phyloP scores from a whole-genome alignment of 2,113 vertebrate species.

The Alexandromys fortis region DNA sequence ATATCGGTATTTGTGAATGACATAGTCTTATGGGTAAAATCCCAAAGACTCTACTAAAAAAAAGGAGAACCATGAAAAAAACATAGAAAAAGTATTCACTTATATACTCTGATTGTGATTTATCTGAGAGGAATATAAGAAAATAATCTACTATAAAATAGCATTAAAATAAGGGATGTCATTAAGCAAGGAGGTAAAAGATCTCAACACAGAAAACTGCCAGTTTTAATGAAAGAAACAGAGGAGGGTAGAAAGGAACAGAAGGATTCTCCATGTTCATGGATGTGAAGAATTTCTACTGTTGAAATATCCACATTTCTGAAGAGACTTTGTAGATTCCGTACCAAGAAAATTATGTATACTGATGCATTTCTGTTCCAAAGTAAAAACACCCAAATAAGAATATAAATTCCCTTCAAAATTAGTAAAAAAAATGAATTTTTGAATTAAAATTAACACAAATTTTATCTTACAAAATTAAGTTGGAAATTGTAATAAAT shows the following conservation, averaged over 20 bases:
- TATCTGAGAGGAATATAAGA: neutral
- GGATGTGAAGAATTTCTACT: neutral
- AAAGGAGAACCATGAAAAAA: neutral
- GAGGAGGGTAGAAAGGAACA: neutral
- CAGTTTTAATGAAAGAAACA: neutral
- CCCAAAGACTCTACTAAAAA: neutral
- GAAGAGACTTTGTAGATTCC: neutral
- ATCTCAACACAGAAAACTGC: neutral
- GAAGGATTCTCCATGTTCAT: neutral
- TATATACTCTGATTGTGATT: neutral
- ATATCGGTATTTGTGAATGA: neutral
- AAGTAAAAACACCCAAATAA: neutral
- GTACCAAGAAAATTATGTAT: neutral
- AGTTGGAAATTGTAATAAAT: neutral
- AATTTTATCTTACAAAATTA: slow-evolving; percentile 4
- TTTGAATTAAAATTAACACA: neutral
- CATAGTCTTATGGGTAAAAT: neutral
- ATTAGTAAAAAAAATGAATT: neutral
- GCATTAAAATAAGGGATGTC: neutral
- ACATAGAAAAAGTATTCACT: neutral
- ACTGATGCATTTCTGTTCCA: neutral
- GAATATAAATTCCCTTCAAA: neutral
- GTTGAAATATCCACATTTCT: neutral
- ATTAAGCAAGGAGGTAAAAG: neutral
- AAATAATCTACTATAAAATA: neutral